phyloP scores from a whole-genome alignment of 2,888 invertebrate genomes.

The Hylaea fasciaria region DNA sequence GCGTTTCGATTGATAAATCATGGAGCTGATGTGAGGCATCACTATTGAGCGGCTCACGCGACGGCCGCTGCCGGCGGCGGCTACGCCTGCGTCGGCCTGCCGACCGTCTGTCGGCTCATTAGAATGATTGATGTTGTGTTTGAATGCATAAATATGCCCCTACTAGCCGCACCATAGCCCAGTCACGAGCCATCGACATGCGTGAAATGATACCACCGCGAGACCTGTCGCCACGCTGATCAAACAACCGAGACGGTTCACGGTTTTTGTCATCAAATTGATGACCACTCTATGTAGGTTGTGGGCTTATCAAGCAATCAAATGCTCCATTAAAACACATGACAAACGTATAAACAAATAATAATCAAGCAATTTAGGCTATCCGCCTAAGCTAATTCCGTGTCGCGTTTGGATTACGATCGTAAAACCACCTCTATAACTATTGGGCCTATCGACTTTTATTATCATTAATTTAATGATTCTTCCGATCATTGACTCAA shows the following conservation, averaged over 20 bases:
- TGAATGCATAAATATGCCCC: conserved; percentile 77
- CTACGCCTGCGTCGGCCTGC: conserved; percentile 57
- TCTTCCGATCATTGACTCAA: conserved; percentile 20
- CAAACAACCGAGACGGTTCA: conserved; percentile 16
- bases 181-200: conserved; percentile 66
- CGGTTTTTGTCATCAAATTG: conserved; percentile 17
- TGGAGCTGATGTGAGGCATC: conserved; percentile 49
- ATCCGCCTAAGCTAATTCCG: conserved; percentile 21
- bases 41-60: conserved; percentile 60
- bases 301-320: conserved; percentile 26
- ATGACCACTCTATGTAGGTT: conserved; percentile 23
- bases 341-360: conserved; percentile 30
- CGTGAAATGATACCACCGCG: conserved; percentile 55
- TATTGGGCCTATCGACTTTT: conserved; percentile 33
- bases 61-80: conserved; percentile 52
- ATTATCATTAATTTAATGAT: conserved; percentile 28
- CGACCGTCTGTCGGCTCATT: conserved; percentile 72
- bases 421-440: conserved; percentile 28
- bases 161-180: conserved; percentile 59
- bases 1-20: conserved; percentile 53
- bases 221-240: conserved; percentile 36
- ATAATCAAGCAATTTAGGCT: conserved; percentile 31
- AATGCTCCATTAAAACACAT: conserved; percentile 27
- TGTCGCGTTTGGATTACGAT: conserved; percentile 29
- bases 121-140: conserved; percentile 82